phyloP scores from a whole-genome alignment of 2,797 vertebrate genomes.

The Pogoniulus pusillus region DNA sequence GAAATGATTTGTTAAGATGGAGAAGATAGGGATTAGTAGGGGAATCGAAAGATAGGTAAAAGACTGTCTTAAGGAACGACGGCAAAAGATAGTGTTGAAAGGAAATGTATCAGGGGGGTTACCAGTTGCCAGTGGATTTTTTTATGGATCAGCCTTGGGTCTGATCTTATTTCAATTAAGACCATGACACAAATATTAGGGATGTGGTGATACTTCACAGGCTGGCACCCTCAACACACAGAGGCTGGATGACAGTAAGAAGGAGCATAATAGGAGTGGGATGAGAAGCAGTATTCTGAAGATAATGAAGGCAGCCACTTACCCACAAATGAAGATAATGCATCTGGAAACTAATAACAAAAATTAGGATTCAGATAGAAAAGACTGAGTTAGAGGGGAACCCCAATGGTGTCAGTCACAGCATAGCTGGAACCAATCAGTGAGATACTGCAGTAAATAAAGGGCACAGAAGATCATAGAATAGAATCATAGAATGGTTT shows the following conservation, averaged over 20 bases:
- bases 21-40: slow-evolving; percentile 62
- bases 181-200: slow-evolving; percentile 25
- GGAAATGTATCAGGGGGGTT: not conserved
- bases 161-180: slow-evolving; percentile 49
- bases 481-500: too few species aligned
- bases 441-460: not conserved
- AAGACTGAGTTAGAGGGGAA: not conserved
- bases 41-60: slow-evolving; percentile 54
- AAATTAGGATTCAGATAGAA: slow-evolving; percentile 28
- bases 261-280: not conserved
- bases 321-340: slow-evolving; percentile 26
- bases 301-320: slow-evolving; percentile 30
- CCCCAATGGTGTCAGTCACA: not conserved
- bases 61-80: slow-evolving; percentile 20
- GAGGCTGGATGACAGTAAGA: slow-evolving; percentile 8
- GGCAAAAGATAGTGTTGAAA: slow-evolving; percentile 54
- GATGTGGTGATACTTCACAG: not conserved
- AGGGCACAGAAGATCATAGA: not conserved
- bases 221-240: slow-evolving; percentile 9
- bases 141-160: slow-evolving; percentile 30
- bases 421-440: not conserved
- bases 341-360: slow-evolving; percentile 44
- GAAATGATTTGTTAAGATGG: slow-evolving; percentile 64
- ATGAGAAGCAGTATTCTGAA: slow-evolving; percentile 38
- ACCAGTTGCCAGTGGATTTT: slow-evolving; percentile 36